These are phyloP conservation scores for Tenthredo notha DNA, from an alignment of 2,888 invertebrate species.

Conservation along the genomic window DNA sequence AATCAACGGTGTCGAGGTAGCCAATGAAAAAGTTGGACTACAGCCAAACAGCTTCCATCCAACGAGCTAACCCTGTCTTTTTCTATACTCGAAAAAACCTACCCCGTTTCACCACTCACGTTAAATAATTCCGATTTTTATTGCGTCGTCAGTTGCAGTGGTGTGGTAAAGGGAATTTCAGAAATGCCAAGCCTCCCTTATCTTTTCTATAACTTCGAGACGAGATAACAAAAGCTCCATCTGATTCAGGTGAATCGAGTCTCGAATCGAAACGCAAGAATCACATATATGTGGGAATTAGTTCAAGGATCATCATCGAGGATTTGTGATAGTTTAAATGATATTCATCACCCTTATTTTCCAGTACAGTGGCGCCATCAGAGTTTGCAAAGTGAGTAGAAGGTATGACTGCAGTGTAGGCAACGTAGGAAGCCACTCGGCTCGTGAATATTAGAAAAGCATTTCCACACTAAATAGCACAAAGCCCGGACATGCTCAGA, in stretches of 20 bases:
- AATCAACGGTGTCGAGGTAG: constrained; percentile 42
- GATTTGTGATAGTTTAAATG: neutral
- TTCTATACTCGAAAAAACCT: constrained; percentile 17
- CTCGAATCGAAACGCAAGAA: neutral
- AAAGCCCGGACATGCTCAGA: constrained; percentile 45
- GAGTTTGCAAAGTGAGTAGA: constrained; percentile 22
- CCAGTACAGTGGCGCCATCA: constrained; percentile 35
- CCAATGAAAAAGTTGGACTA: constrained; percentile 53
- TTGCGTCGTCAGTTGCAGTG: constrained; percentile 41
- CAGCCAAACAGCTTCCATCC: constrained; percentile 46
- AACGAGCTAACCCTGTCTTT: constrained; percentile 3
- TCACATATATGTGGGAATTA: neutral
- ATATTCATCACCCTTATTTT: neutral
- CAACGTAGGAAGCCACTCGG: constrained; percentile 45
- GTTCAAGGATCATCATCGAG: neutral
- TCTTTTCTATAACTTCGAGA: constrained; percentile 4
- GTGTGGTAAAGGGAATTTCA: neutral
- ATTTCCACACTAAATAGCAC: constrained; percentile 49
- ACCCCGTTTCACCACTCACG: constrained; percentile 13
- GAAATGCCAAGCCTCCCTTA: neutral
- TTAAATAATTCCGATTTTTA: constrained; percentile 49
- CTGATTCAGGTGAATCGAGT: neutral
- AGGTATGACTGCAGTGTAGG: constrained; percentile 46
- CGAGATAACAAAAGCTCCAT: neutral
- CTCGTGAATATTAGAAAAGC: constrained; percentile 50